These are phyloP conservation scores for Phenganax subtilis DNA, from an alignment of 92 coral and sea anemone genomes.

Conservation along the genomic window DNA sequence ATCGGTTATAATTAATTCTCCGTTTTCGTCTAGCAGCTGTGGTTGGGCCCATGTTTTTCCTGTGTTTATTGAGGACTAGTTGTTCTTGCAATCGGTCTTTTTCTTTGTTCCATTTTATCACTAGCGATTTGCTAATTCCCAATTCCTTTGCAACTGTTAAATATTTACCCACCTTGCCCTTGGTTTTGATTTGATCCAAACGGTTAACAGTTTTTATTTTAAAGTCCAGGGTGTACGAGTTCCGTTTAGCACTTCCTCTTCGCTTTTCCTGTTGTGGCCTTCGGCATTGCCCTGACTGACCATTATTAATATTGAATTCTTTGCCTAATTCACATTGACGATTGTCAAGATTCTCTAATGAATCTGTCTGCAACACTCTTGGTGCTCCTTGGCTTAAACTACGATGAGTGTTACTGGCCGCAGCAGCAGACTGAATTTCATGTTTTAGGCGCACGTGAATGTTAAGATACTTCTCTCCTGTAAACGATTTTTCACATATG, in stretches of 20 bases:
- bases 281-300: constrained; percentile 22
- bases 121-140: constrained; percentile 36
- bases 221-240: constrained; percentile 54
- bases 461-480: constrained; percentile 53
- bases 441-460: constrained; percentile 53
- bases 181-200: constrained; percentile 24
- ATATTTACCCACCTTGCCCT: constrained; percentile 33
- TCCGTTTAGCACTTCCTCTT: constrained; percentile 49
- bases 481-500: constrained; percentile 39
- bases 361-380: constrained; percentile 24
- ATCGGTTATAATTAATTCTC: constrained; percentile 39
- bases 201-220: constrained; percentile 50
- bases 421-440: constrained; percentile 30
- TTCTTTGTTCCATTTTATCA: constrained; percentile 48
- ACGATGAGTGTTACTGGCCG: constrained; percentile 22
- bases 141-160: constrained; percentile 35
- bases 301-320: constrained; percentile 9
- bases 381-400: constrained; percentile 23
- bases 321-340: constrained; percentile 19
- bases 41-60: constrained; percentile 37
- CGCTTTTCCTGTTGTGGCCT: constrained; percentile 40
- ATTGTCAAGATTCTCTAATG: constrained; percentile 27
- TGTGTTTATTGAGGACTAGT: constrained; percentile 35
- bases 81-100: constrained; percentile 19
- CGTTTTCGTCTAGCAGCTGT: constrained; percentile 42